These are phyloP conservation scores for Heliconius eleuchia DNA, from an alignment of 1,140 invertebrate genomes.

Conservation along the genomic window DNA sequence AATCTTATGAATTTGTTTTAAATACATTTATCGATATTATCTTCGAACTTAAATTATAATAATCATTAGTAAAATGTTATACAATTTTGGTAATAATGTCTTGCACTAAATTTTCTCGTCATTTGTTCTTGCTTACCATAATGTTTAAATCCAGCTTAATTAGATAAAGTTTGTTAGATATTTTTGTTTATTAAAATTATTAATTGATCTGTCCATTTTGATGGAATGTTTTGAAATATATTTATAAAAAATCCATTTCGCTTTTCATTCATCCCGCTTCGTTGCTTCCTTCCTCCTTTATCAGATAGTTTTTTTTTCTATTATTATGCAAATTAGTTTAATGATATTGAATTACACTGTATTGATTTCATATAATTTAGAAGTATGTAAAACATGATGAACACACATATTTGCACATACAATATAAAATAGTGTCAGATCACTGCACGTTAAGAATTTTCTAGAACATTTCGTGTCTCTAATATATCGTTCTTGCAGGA, in stretches of 20 bases:
- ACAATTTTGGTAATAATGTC: constrained; percentile 25
- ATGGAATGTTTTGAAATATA: constrained; percentile 76
- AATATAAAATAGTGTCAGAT: not conserved
- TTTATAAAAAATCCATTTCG: constrained; percentile 72
- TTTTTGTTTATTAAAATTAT: constrained; percentile 57
- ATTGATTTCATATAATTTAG: constrained; percentile 5
- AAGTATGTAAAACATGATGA: constrained; percentile 1
- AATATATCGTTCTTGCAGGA: constrained; percentile 65
- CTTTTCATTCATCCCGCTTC: constrained; percentile 72
- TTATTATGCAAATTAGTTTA: constrained; percentile 22
- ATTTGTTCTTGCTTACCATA: constrained; percentile 48
- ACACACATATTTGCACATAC: constrained; percentile 11
- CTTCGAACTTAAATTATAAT: constrained; percentile 39
- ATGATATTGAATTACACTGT: not conserved
- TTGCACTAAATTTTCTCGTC: constrained; percentile 37
- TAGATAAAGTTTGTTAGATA: constrained; percentile 37
- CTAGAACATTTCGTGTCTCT: constrained; percentile 17
- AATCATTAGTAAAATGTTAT: constrained; percentile 38
- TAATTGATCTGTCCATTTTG: constrained; percentile 70
- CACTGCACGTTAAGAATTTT: constrained; percentile 15
- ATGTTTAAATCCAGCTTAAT: constrained; percentile 73
- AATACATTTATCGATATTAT: constrained; percentile 40
- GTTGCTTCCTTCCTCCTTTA: constrained; percentile 51
- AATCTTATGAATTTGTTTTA: constrained; percentile 6
- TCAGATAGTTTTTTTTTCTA: constrained; percentile 14